Conservation (phyloP, 2,888 invertebrate species). For the Drosophila formosana region DNA sequence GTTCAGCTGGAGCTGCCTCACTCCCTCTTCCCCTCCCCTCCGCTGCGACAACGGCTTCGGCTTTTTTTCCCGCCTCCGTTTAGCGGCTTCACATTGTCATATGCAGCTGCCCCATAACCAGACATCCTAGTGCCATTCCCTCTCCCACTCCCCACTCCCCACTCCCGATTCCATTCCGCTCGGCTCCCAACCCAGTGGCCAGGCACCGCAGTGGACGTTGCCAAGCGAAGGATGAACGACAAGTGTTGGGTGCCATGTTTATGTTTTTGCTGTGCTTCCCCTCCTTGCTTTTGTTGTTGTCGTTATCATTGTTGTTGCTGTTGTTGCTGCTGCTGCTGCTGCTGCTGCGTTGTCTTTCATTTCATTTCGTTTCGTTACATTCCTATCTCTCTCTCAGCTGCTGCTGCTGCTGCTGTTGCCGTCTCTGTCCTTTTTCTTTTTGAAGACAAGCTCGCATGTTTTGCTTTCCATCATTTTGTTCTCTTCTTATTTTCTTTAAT, state of each 20-base stretch:
- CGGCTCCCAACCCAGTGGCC: background rate
- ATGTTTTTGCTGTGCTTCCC: slow-evolving; percentile 38
- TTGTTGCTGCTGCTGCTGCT: slow-evolving; percentile 32
- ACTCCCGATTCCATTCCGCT: background rate
- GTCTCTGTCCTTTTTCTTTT: slow-evolving; percentile 58
- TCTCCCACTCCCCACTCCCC: background rate
- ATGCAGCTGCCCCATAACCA: slow-evolving; percentile 53
- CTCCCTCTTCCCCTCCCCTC: too few relatives aligned
- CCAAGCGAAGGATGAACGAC: slow-evolving; percentile 48
- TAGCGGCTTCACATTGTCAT: slow-evolving; percentile 76
- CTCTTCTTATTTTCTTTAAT: slow-evolving; percentile 27
- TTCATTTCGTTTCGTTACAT: slow-evolving; percentile 47
- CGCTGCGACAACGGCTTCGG: slow-evolving; percentile 4
- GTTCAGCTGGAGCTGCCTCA: background rate
- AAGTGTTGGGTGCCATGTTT: slow-evolving; percentile 79
- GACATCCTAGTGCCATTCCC: background rate
- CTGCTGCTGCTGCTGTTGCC: slow-evolving; percentile 18
- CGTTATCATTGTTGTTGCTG: slow-evolving; percentile 13
- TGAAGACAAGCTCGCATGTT: slow-evolving; percentile 60
- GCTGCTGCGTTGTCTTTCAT: slow-evolving; percentile 71
- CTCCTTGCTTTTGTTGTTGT: background rate
- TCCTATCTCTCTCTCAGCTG: slow-evolving; percentile 11
- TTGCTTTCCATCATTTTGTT: slow-evolving; percentile 7
- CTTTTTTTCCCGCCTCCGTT: slow-evolving; percentile 57
- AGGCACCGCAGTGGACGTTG: slow-evolving; percentile 51